Evolutionary conservation across 1,140 invertebrate species (phyloP).

Genomic region (Nomia melanderi): DNA sequence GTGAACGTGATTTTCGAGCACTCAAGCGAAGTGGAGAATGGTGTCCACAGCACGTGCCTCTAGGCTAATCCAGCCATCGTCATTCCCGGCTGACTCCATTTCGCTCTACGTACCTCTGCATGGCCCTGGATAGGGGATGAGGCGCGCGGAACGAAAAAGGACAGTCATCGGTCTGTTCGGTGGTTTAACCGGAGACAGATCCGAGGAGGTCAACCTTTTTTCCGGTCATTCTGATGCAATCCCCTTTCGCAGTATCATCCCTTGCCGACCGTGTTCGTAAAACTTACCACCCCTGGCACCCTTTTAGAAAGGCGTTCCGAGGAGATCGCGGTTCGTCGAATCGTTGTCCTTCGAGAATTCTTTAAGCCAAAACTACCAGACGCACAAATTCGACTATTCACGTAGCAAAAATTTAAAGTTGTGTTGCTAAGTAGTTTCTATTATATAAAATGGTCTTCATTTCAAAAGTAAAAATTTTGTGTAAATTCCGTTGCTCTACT

Average conservation of each 20-base stretch:
- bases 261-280: background rate
- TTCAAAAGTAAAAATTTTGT: too few relatives aligned
- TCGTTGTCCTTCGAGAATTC: background rate
- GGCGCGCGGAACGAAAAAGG: slow-evolving; percentile 3
- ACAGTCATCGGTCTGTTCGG: slow-evolving; percentile 37
- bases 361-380: too few relatives aligned
- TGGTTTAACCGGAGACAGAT: slow-evolving; percentile 44
- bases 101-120: slow-evolving; percentile 53
- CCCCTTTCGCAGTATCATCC: background rate
- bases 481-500: too few relatives aligned
- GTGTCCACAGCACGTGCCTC: slow-evolving; percentile 76
- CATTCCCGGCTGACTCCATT: slow-evolving; percentile 66
- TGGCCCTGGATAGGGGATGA: slow-evolving; percentile 9
- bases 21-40: slow-evolving; percentile 76
- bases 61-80: slow-evolving; percentile 73
- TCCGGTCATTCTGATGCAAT: slow-evolving; percentile 17
- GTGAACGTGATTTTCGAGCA: slow-evolving; percentile 75
- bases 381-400: too few relatives aligned
- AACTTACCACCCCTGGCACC: background rate
- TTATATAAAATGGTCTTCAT: too few relatives aligned
- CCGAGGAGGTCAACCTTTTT: slow-evolving; percentile 14
- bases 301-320: background rate
- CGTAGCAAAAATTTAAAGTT: too few relatives aligned
- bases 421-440: too few relatives aligned
- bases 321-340: background rate